Evolutionary conservation across 2,888 invertebrate species (phyloP), one percentile per base, ranked within the genome.

Genomic region (Dexiosoma caninum): DNA sequence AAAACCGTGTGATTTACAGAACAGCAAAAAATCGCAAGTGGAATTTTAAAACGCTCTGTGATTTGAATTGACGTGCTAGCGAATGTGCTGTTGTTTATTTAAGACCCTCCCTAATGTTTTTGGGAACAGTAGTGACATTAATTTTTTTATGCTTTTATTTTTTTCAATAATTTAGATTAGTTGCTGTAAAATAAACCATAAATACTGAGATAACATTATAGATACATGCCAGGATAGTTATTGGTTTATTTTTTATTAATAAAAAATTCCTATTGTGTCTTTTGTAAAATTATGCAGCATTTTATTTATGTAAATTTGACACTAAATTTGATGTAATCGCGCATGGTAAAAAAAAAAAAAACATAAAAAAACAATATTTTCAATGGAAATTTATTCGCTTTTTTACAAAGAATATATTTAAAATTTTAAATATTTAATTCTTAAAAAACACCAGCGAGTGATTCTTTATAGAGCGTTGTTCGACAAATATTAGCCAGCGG

Each of bases 311-410:
- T n/a, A 44, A 64, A 53, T n/a, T 46, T 66, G 46, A 57, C 55
- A 74, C 64, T 74, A 74, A 74, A 64, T 74, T 66, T 46, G 74
- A 74, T 75, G 57, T 66, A 66, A 75, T 75, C 74, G 7, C 44
- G 12, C 12, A 35, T 59, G 37, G 46, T 16, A 30, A 44, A 49
- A 32, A 32, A 32, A n/a, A n/a, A n/a, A n/a, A n/a, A n/a, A n/a
- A n/a, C n/a, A n/a, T n/a, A n/a, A n/a, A n/a, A n/a, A n/a, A n/a
- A n/a, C n/a, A n/a, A n/a, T 23, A 23, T 49, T 23, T 49, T 49
- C n/a, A 49, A 23, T 23, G 14, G 7, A 8, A n/a, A n/a, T n/a
- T n/a, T n/a, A n/a, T n/a, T n/a, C n/a, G n/a, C 2, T 30, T 46
- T 46, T 60, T 27, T 16, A 10, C 6, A 19, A 62, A 62, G n/a